Base-by-base conservation (phyloP, 1,140 invertebrate species). In the Cephus cinctus region DNA sequence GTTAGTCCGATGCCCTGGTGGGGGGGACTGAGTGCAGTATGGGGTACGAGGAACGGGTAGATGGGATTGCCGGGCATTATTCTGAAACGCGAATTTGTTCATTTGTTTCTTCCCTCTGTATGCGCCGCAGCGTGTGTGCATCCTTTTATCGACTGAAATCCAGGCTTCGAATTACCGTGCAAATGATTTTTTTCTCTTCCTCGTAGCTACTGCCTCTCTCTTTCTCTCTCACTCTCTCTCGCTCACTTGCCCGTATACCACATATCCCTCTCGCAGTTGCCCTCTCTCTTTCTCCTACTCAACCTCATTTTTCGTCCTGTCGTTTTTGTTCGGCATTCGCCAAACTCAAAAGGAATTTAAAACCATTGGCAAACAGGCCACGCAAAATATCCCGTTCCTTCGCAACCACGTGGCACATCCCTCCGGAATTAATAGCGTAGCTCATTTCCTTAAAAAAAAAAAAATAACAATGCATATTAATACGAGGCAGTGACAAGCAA, bases 81-180 rank as follows among this genome's bases (percentile, higher is more conserved):
- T 75, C 72, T 72, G 73, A 75, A 76, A 74, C 72, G 73, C 65
- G 72, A 75, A 73, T 74, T 75, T 76, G 73, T 76, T 75, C 73
- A 75, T 76, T 76, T 75, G 73, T 76, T 76, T 75, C 71, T 76
- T 75, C 65, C 67, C 70, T 71, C 73, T 75, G 70, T 73, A 67
- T 75, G 74, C 68, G 63, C 65, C 63, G 67, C 65, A 67, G 67
- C 63, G 63, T 72, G 70, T 69, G 66, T 69, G 71, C 71, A 71
- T 75, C 71, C 71, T 75, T 75, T 76, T 76, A 75, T 76, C 73
- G 74, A 73, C 71, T 74, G 65, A 73, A 76, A 75, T 75, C 73
- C 74, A 75, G 71, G 74, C 74, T 75, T 76, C 73, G 71, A 75
- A 76, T 76, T 76, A 76, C 74, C 71, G 74, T 76, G 71, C 73